Conservation (phyloP, 2,888 invertebrate species). For the Rhagonycha lutea region DNA sequence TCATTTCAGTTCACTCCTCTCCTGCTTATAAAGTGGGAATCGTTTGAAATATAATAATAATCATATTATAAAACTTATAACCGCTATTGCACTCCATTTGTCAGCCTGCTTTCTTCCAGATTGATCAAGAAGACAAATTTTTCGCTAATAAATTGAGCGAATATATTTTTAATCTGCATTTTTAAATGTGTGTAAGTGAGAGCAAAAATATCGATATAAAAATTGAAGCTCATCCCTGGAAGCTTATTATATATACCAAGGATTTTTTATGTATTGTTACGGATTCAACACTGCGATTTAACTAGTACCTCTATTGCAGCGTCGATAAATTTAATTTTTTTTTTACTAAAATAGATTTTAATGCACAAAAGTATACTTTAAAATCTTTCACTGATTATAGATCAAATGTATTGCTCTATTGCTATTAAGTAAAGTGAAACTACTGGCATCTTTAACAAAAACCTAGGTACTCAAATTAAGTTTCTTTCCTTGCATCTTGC, state of each 20-base stretch:
- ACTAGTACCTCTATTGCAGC: not conserved
- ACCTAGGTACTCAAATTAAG: no score
- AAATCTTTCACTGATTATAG: not conserved
- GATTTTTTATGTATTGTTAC: not conserved
- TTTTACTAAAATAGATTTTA: not conserved
- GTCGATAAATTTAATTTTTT: not conserved
- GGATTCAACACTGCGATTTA: not conserved
- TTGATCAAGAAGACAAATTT: not conserved
- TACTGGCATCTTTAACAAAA: no score
- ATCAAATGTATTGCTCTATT: no score
- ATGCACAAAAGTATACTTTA: not conserved
- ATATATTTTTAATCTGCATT: not conserved
- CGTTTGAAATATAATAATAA: conserved; percentile 53
- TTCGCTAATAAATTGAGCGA: not conserved
- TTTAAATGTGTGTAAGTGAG: not conserved
- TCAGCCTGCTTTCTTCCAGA: not conserved
- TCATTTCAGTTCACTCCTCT: conserved; percentile 60
- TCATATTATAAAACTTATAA: conserved; percentile 48
- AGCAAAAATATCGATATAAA: not conserved
- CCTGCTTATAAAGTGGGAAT: conserved; percentile 51
- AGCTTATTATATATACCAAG: not conserved
- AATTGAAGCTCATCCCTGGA: not conserved
- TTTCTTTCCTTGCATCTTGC: no score
- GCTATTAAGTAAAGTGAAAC: no score
- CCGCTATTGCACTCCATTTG: conserved; percentile 36